A percentile compares a stretch with the other conserved stretches of the same genome.
Evolutionary conservation across 2,797 vertebrate species (phyloP).

Genomic region (Microhierax caerulescens): DNA sequence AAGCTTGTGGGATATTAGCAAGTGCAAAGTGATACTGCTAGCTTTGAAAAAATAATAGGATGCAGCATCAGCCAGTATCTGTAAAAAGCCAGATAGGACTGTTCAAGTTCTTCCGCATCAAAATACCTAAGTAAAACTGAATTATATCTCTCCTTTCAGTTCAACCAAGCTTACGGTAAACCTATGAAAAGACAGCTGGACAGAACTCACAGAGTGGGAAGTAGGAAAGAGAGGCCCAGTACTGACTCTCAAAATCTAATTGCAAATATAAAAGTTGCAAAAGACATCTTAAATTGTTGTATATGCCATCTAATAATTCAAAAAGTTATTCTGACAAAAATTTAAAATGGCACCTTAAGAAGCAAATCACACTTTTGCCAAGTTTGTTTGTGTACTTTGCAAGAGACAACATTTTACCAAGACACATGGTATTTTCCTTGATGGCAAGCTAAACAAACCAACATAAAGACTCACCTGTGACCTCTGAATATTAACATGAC

Average conservation of each 20-base stretch:
- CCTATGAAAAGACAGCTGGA: not conserved
- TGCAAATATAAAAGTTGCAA: not conserved
- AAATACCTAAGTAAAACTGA: not conserved
- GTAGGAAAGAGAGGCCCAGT: not conserved
- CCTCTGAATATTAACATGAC: not conserved
- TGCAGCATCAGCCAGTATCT: not conserved
- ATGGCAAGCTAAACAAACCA: not conserved
- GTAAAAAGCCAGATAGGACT: not conserved
- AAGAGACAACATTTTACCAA: not conserved
- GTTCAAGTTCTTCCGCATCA: not conserved
- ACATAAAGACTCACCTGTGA: no score
- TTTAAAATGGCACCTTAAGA: not conserved
- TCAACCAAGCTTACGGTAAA: not conserved
- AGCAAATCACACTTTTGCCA: not conserved
- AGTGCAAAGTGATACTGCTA: not conserved
- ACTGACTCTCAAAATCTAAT: not conserved
- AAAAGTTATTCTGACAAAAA: not conserved
- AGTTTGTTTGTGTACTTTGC: not conserved
- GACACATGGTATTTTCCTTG: not conserved
- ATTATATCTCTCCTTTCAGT: not conserved
- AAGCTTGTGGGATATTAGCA: not conserved
- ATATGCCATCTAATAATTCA: not conserved
- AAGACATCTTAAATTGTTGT: not conserved
- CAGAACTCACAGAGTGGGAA: not conserved
- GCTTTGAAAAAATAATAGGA: not conserved